Percentiles rank a stretch among this genome's conserved stretches.
phyloP scores from a whole-genome alignment of 2,888 invertebrate genomes.

The Limnephilus rhombicus region DNA sequence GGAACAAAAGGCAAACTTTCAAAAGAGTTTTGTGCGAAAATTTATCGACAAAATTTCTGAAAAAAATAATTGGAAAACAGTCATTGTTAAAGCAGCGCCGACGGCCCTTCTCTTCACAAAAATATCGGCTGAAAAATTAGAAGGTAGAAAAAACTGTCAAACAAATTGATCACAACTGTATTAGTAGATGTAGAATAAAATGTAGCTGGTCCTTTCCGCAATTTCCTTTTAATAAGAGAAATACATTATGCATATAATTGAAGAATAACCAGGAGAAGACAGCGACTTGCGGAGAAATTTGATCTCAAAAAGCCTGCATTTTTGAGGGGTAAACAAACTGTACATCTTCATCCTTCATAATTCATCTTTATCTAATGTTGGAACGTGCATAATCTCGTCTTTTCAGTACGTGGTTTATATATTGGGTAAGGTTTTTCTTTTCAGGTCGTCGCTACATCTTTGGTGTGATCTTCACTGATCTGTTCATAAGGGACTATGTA shows the following conservation, averaged over 20 bases:
- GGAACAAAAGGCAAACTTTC: not conserved
- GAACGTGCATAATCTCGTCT: not conserved
- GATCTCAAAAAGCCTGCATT: too few relatives aligned
- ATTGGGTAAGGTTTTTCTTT: too few relatives aligned
- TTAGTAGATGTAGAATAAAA: not conserved
- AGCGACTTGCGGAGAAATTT: too few relatives aligned
- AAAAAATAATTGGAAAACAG: not conserved
- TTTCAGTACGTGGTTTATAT: not conserved
- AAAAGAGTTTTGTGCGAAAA: not conserved
- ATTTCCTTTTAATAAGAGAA: not conserved
- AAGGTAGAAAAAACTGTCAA: not conserved
- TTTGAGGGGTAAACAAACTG: too few relatives aligned
- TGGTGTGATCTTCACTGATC: not conserved
- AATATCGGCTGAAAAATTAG: not conserved
- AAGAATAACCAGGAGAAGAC: too few relatives aligned
- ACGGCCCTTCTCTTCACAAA: not conserved
- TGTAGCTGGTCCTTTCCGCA: not conserved
- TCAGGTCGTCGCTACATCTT: too few relatives aligned
- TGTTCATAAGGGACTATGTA: not conserved
- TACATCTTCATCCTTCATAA: too few relatives aligned
- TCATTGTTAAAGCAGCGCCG: not conserved
- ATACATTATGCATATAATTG: not conserved
- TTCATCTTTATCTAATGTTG: not conserved
- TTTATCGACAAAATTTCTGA: not conserved
- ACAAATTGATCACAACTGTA: not conserved